A percentile compares a stretch with the other conserved stretches of the same genome.
Evolutionary conservation across 2,888 invertebrate genomes (phyloP).

Genomic region (Pelosia muscerda): DNA sequence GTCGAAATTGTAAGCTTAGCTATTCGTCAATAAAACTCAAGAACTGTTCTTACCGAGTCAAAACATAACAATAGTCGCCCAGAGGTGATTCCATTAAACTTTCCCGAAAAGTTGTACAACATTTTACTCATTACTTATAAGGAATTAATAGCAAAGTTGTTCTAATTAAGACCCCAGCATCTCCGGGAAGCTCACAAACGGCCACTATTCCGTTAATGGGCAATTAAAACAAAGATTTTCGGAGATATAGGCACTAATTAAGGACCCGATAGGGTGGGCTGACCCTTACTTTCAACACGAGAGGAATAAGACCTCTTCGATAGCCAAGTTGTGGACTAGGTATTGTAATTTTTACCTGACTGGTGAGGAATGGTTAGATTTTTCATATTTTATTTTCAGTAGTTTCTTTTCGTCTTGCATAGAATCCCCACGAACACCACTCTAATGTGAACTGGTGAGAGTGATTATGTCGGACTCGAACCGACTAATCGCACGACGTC

Average conservation of each 20-base stretch:
- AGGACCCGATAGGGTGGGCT: constrained; percentile 16
- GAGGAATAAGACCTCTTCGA: constrained; percentile 4
- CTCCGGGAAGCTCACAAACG: constrained; percentile 33
- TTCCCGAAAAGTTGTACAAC: not conserved
- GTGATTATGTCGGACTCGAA: too few relatives aligned
- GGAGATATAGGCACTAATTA: constrained; percentile 38
- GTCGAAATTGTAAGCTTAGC: not conserved
- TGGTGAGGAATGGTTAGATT: not conserved
- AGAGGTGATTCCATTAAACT: constrained; percentile 3
- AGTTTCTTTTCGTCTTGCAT: too few relatives aligned
- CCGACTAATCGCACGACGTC: too few relatives aligned
- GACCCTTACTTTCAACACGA: constrained; percentile 12
- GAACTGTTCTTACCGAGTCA: not conserved
- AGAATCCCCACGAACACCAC: too few relatives aligned
- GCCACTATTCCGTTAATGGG: constrained; percentile 32
- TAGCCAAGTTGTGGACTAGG: not conserved
- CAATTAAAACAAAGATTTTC: constrained; percentile 47
- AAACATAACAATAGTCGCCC: not conserved
- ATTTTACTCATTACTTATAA: constrained; percentile 13
- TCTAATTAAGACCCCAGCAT: constrained; percentile 42
- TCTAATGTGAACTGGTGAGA: too few relatives aligned
- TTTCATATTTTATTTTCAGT: too few relatives aligned
- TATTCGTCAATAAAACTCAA: not conserved
- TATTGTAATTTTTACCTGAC: not conserved
- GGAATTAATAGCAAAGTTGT: constrained; percentile 44